Evolutionary conservation across 2,888 invertebrate genomes (phyloP).

Genomic region (Dynastes maya): DNA sequence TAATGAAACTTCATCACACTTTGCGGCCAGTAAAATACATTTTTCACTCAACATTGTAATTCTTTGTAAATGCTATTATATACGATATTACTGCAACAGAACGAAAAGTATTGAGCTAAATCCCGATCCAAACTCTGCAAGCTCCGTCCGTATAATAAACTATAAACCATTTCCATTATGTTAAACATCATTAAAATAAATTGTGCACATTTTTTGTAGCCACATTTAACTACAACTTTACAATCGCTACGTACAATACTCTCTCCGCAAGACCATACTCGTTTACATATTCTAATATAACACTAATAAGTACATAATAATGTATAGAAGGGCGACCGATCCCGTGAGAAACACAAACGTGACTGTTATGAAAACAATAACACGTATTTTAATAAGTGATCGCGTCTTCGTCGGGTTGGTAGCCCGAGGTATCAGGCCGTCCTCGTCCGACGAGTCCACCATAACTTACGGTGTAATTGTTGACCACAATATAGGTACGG

Average conservation of each 20-base stretch:
- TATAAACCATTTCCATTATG: slow-evolving; percentile 38
- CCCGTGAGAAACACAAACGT: slow-evolving; percentile 71
- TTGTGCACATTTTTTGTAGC: slow-evolving; percentile 34
- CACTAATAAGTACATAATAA: slow-evolving; percentile 54
- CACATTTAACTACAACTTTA: slow-evolving; percentile 38
- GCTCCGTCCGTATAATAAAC: slow-evolving; percentile 10
- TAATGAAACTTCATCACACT: no score
- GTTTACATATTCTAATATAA: slow-evolving; percentile 53
- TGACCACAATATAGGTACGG: slow-evolving; percentile 59
- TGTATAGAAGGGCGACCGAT: slow-evolving; percentile 55
- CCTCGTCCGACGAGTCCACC: slow-evolving; percentile 55
- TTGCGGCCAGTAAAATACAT: no score
- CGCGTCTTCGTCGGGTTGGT: slow-evolving; percentile 59
- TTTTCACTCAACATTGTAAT: no score
- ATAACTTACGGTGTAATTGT: slow-evolving; percentile 61
- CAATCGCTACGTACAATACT: not conserved
- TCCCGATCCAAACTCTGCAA: not conserved
- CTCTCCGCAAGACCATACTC: slow-evolving; percentile 16
- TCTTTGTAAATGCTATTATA: no score
- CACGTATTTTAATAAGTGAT: slow-evolving; percentile 70
- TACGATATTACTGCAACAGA: not conserved
- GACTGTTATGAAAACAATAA: slow-evolving; percentile 69
- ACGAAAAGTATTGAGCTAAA: not conserved
- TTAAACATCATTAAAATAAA: slow-evolving; percentile 47
- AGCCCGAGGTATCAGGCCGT: slow-evolving; percentile 17